These are phyloP conservation scores for Romanomermis culicivorax DNA, from an alignment of 2,888 invertebrate species.

Conservation along the genomic window DNA sequence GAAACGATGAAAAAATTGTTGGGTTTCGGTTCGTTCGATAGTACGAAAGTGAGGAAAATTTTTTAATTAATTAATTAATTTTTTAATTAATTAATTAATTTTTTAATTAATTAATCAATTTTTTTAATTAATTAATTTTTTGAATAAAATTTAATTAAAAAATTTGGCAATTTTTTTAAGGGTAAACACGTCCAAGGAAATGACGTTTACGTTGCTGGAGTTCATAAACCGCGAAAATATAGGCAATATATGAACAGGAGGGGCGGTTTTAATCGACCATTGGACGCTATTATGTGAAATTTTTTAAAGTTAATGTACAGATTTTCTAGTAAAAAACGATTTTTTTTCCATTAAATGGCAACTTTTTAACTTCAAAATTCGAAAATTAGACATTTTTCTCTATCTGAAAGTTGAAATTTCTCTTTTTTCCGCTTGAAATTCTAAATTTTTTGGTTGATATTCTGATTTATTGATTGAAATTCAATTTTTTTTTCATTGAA, in stretches of 20 bases:
- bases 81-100: not conserved
- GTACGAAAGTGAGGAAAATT: slow-evolving; percentile 59
- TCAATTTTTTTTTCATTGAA: too few species aligned
- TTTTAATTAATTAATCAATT: not conserved
- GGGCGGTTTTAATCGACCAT: slow-evolving; percentile 90
- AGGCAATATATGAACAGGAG: slow-evolving; percentile 98
- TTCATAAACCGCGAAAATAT: slow-evolving; percentile 81
- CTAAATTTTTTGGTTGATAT: too few species aligned
- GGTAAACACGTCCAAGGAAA: slow-evolving; percentile 84
- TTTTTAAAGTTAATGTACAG: slow-evolving; percentile 13
- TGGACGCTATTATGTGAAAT: slow-evolving; percentile 40
- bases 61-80: not conserved
- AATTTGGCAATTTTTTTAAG: slow-evolving; percentile 14
- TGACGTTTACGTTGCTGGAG: slow-evolving; percentile 77
- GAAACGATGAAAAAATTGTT: slow-evolving; percentile 64
- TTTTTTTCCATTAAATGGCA: too few species aligned
- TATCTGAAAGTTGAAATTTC: too few species aligned
- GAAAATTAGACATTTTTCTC: too few species aligned
- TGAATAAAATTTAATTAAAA: not conserved
- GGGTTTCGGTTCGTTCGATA: slow-evolving; percentile 88
- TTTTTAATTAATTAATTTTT: not conserved
- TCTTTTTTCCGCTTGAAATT: too few species aligned
- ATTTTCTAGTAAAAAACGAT: too few species aligned
- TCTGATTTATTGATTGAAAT: too few species aligned
- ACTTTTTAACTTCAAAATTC: too few species aligned